Evolutionary conservation across 2,888 invertebrate species (phyloP).

Genomic region (Nemurella pictetii): DNA sequence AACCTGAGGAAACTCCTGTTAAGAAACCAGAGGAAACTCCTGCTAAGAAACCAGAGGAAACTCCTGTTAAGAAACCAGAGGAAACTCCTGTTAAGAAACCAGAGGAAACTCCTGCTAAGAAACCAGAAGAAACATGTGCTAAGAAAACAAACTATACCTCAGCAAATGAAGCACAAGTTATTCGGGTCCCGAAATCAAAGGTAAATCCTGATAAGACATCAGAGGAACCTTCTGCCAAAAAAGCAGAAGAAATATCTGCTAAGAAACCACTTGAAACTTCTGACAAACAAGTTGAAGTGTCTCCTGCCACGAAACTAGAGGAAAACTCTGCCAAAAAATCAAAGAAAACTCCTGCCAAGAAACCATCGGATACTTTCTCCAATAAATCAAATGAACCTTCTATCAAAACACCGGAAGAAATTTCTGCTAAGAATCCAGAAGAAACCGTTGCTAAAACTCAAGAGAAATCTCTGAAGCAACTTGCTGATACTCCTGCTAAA

Average conservation of each 20-base stretch:
- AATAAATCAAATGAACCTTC: no score
- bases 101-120: constrained; percentile 18
- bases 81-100: background rate
- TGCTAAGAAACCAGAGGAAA: background rate
- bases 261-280: background rate
- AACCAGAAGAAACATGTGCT: background rate
- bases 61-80: background rate
- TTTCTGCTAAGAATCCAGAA: background rate
- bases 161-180: no score
- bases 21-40: constrained; percentile 2
- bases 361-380: no score
- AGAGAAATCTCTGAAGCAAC: no score
- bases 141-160: background rate
- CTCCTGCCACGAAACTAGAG: background rate
- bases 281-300: background rate
- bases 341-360: background rate
- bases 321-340: background rate
- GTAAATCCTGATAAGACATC: no score
- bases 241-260: background rate
- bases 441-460: background rate
- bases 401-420: no score
- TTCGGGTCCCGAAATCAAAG: no score
- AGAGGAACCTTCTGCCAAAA: constrained; percentile 40
- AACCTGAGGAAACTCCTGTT: background rate
- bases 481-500: no score